phyloP scores from a whole-genome alignment of 2,888 invertebrate species.

The Mythimna impura region DNA sequence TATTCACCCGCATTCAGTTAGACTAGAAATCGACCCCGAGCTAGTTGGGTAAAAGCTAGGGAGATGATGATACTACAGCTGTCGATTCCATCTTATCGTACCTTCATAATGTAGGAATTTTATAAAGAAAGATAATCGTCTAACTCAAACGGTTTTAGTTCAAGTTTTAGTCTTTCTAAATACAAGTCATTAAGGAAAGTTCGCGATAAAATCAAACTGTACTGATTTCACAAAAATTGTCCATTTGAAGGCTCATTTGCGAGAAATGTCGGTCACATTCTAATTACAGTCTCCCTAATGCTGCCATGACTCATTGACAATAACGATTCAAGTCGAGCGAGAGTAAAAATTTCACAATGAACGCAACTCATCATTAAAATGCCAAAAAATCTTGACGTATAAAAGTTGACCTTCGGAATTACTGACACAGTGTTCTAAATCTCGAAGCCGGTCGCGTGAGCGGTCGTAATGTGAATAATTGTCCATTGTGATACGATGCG shows the following conservation, averaged over 20 bases:
- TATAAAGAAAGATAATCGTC: constrained; percentile 12
- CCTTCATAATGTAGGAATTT: constrained; percentile 8
- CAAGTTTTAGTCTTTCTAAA: constrained; percentile 36
- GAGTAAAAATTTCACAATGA: constrained; percentile 57
- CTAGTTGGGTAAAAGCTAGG: too few relatives aligned
- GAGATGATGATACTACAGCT: constrained; percentile 3
- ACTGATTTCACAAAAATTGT: constrained; percentile 40
- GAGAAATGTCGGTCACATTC: constrained; percentile 45
- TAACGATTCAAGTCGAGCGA: constrained; percentile 49
- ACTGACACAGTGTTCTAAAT: constrained; percentile 79
- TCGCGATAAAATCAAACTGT: constrained; percentile 28
- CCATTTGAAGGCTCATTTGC: constrained; percentile 26
- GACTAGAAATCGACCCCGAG: too few relatives aligned
- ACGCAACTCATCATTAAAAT: constrained; percentile 51
- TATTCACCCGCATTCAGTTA: too few relatives aligned
- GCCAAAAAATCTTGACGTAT: constrained; percentile 45
- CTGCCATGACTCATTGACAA: constrained; percentile 55
- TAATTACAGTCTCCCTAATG: constrained; percentile 47
- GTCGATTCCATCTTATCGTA: constrained; percentile 3
- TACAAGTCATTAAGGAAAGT: constrained; percentile 35
- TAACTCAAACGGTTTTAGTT: constrained; percentile 15
- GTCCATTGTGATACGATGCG: constrained; percentile 73
- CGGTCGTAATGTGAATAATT: constrained; percentile 68
- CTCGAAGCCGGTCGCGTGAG: constrained; percentile 69
- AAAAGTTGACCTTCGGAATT: constrained; percentile 75